Base-by-base conservation (phyloP, 1,140 invertebrate genomes). In the Telenomus remus region DNA sequence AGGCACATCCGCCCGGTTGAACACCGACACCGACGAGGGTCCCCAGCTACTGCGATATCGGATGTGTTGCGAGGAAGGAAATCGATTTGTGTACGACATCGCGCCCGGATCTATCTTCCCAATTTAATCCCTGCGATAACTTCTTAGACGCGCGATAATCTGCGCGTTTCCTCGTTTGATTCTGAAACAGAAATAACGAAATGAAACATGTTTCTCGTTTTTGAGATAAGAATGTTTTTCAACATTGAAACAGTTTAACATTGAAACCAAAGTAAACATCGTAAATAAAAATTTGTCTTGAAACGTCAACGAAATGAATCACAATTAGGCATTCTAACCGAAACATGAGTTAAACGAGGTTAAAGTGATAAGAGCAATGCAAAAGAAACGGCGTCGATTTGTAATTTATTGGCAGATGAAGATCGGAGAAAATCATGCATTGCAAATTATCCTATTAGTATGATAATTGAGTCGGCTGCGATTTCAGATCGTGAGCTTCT, bases 21-120 rank as follows among this genome's bases (percentile, higher is more conserved):
- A 91, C 19, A 87, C 81, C 8, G 90, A 89, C 0, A 89, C 89
- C 12, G 91, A 90, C 49, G 90, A 89, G 1, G 91, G 91, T 7
- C 90, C 90, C 91, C 92, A 92, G 65, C 91, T 92, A 66, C 91
- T 91, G 27, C 91, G 89, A 84, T 91, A 92, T 46, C 90, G 87
- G 64, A 89, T 89, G 48, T 88, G 84, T 66, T 90, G 90, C 2
- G 89, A 90, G 15, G 90, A 89, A 47, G 90, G 90, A 82, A 90
- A 91, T 78, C 90, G 89, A 82, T 91, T 91, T 35, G 87, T 71
- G 79, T 89, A 91, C 77, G 91, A 90, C 91, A 92, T 91, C 39
- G 47, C 82, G 42, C 27, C 33, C 15, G 13, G 49, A 12, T 27
- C 19, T 27, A 27, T 27, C 19, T 27, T 27, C 19, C 15, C 15